A percentile compares a stretch with the other conserved stretches of the same genome.
phyloP scores from a whole-genome alignment of 2,797 vertebrate genomes.

The Smutsia gigantea region DNA sequence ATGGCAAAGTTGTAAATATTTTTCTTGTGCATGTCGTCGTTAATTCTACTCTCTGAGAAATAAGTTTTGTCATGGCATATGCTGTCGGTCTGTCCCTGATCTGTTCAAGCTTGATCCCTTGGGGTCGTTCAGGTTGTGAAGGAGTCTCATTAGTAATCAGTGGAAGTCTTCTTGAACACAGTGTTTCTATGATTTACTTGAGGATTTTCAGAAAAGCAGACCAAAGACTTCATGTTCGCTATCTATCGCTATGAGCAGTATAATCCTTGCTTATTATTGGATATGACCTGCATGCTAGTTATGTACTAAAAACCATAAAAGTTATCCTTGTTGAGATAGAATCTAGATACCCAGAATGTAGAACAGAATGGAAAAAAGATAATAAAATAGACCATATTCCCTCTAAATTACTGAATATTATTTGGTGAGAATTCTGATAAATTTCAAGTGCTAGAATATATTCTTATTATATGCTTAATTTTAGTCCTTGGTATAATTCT shows the following conservation, averaged over 20 bases:
- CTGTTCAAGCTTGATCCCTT: neutral
- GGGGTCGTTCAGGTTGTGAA: neutral
- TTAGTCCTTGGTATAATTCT: neutral
- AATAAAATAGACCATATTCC: neutral
- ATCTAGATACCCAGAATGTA: neutral
- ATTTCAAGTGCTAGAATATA: neutral
- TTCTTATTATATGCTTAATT: neutral
- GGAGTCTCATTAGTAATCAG: neutral
- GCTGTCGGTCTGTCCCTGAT: neutral
- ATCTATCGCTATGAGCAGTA: neutral
- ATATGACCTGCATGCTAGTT: neutral
- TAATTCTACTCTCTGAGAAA: neutral
- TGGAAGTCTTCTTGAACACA: neutral
- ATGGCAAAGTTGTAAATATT: neutral
- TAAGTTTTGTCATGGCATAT: neutral
- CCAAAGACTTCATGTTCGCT: neutral
- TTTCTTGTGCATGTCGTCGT: neutral
- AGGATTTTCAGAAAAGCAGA: neutral
- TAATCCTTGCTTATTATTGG: neutral
- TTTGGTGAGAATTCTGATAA: neutral
- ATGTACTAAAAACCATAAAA: neutral
- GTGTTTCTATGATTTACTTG: neutral
- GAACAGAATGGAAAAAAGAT: neutral
- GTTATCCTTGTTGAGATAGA: neutral
- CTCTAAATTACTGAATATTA: neutral